A percentile compares a stretch with the other conserved stretches of the same genome.
phyloP scores from a whole-genome alignment of 1,140 invertebrate genomes.

The Drosophila athabasca region DNA sequence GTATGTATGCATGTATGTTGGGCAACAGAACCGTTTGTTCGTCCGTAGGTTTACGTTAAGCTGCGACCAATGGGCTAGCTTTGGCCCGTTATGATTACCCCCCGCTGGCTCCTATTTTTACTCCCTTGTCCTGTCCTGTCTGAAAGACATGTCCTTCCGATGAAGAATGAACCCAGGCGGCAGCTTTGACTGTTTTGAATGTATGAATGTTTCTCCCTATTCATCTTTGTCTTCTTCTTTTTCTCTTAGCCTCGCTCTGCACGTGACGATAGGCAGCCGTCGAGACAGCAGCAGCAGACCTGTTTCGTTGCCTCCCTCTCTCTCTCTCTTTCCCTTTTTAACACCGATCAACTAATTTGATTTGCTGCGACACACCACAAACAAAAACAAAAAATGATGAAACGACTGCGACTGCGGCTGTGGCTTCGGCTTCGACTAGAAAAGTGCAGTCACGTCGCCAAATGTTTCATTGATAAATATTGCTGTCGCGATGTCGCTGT shows the following conservation, averaged over 20 bases:
- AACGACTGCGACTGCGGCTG: neutral
- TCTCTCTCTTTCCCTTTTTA: constrained; percentile 39
- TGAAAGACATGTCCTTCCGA: too few species aligned
- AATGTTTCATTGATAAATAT: constrained; percentile 72
- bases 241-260: constrained; percentile 17
- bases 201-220: too few species aligned
- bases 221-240: constrained; percentile 10
- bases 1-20: too few species aligned
- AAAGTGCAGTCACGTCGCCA: constrained; percentile 45
- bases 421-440: constrained; percentile 7
- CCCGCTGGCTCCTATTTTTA: too few species aligned
- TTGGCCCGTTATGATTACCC: too few species aligned
- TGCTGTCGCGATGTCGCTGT: constrained; percentile 13
- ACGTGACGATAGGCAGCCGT: constrained; percentile 25
- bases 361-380: constrained; percentile 49
- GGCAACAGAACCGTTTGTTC: too few species aligned
- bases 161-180: too few species aligned
- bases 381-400: constrained; percentile 36
- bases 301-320: constrained; percentile 33
- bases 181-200: too few species aligned
- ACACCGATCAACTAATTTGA: constrained; percentile 60
- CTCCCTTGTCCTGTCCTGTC: too few species aligned
- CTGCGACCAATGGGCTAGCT: too few species aligned
- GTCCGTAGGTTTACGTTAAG: too few species aligned
- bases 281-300: constrained; percentile 26